Percentiles rank a stretch among this genome's conserved stretches.
These are phyloP conservation scores for Coelogynopora nodosa DNA, from an alignment of 2,888 invertebrate genomes.

Conservation along the genomic window DNA sequence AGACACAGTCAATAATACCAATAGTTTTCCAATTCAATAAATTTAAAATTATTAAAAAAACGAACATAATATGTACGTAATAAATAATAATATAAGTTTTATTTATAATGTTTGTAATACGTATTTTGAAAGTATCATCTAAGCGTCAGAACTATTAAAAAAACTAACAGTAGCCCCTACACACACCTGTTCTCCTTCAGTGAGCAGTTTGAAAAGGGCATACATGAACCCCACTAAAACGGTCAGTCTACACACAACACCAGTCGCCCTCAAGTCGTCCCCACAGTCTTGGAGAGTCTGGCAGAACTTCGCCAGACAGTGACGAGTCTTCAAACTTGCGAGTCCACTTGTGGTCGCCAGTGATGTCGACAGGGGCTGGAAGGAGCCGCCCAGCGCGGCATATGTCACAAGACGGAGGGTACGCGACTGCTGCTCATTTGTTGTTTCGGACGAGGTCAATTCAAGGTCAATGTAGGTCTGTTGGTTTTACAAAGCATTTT, in stretches of 20 bases:
- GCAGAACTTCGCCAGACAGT: background rate
- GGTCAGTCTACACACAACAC: background rate
- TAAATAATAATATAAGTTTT: too few species aligned
- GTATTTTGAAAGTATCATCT: too few species aligned
- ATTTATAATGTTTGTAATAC: too few species aligned
- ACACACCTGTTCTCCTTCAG: background rate
- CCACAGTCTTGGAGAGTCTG: background rate
- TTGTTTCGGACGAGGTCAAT: background rate
- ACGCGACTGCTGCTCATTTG: background rate
- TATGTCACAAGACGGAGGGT: background rate
- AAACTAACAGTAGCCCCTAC: too few species aligned
- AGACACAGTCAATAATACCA: too few species aligned
- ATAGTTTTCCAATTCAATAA: too few species aligned
- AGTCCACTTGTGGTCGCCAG: background rate
- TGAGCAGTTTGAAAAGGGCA: background rate
- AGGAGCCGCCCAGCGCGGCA: background rate
- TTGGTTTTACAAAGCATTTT: too few species aligned
- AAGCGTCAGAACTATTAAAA: too few species aligned
- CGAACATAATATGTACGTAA: too few species aligned
- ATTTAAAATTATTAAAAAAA: too few species aligned
- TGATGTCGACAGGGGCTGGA: background rate
- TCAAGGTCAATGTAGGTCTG: background rate
- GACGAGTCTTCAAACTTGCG: background rate
- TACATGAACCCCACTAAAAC: background rate
- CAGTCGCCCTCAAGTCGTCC: background rate